Evolutionary conservation across 2,113 vertebrate species (phyloP), one percentile per base, ranked within the genome.

Genomic region (Protobothrops mucrosquamatus): DNA sequence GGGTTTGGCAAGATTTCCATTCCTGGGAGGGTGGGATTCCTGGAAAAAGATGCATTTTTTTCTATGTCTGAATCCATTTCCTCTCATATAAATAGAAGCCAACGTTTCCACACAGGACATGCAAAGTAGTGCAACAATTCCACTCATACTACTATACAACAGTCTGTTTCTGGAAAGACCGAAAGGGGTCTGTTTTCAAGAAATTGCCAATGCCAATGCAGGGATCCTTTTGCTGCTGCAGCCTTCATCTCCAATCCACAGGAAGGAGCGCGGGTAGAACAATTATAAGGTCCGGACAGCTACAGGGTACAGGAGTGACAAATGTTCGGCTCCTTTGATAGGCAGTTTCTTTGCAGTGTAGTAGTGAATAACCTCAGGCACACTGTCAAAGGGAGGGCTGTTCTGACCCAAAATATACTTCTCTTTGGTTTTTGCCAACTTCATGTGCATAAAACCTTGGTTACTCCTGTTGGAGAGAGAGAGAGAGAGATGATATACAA

Each of bases 381-480:
- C 98, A 15, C 98, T 99, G 97, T 98, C 94, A 91, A 99, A 99
- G 0, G 99, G 99, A 74, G 99, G 99, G 94, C 99, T 99, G 97
- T 99, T 99, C 97, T 99, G 99, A 46, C 99, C 99, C 91, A 99
- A 98, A 95, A 99, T 97, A 87, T 98, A 99, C 88, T 98, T 98
- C 29, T 99, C 99, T 97, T 98, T 98, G 94, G 98, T 98, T 97
- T 98, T 98, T 54, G 97, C 98, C 97, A 99, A 98, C 97, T 99
- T 99, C 99, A 99, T 99, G 95, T 99, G 99, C 99, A 99, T 99
- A 97, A 99, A 99, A 95, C 99, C 99, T 96, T 99, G 99, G 95
- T 98, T 99, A 97, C 99, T 99, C 98, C 99, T 99, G 97, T 74
- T 81, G 74, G 74, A 2, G 29, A 1, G 24, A 93, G 96, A 95